Base-by-base conservation (phyloP, 2,888 invertebrate species). In the Drosophila helvetica region DNA sequence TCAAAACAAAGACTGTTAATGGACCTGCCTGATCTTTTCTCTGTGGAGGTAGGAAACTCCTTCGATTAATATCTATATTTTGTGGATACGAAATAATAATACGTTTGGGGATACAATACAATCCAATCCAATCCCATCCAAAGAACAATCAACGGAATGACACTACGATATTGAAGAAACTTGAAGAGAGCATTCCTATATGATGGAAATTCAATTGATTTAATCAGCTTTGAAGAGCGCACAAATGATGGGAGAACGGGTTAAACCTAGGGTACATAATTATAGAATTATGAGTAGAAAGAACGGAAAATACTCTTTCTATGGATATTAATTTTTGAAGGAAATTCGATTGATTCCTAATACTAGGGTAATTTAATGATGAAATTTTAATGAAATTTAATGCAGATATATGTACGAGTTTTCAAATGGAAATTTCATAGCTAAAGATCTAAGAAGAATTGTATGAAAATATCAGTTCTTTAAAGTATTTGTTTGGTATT, bases 1-100 rank as follows among this genome's bases (percentile, higher is more conserved):
- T 5, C 2, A n/a, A 38, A 38, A 38, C 38, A 38, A 75, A 73
- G 67, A 43, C 60, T 67, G 56, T 48, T 62, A 61, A 61, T 70
- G 71, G 69, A 52, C 38, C 64, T 10, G 50, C 43, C 62, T 46
- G 62, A 42, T 56, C 42, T n/a, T 10, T 25, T 10, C 67, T 33
- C 18, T 45, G 46, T 22, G 50, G 46, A 48, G 48, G 55, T 42
- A 66, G 56, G 67, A 66, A 66, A 48, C 57, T 10, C 17, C 67
- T 67, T 43, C 25, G 56, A 67, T 67, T 50, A 67, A 17, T 43
- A 67, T 67, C 66, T 57, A 45, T 33, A 66, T 57, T 19, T 42
- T 57, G 50, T 27, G 4, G 12, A 12, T 10, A 33, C 33, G 10
- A 3, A 30, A 30, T 30, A 30, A 30, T 30, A 10, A 30, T 30